These are phyloP conservation scores for Sula dactylatra DNA, from an alignment of 2,113 vertebrate genomes.

Conservation along the genomic window DNA sequence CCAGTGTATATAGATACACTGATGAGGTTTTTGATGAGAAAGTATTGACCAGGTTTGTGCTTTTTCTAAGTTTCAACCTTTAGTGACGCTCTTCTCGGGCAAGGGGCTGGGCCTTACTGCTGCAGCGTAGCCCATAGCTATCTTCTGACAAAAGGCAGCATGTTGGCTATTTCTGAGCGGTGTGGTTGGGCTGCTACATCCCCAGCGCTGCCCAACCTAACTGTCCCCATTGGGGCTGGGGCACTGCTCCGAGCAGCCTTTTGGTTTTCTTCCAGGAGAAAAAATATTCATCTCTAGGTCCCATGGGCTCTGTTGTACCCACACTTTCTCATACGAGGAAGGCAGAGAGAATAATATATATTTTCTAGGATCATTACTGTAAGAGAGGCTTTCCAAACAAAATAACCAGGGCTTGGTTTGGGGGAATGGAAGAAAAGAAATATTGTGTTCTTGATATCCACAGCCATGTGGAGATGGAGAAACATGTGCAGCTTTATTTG, in stretches of 20 bases:
- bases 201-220: neutral
- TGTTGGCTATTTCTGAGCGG: fast-evolving
- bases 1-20: fast-evolving
- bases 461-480: neutral
- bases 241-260: neutral
- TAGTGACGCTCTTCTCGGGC: neutral
- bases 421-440: neutral
- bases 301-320: fast-evolving
- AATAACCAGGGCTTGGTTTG: neutral
- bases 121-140: neutral
- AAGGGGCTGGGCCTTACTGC: neutral
- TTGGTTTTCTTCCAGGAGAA: neutral
- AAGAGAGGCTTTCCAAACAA: neutral
- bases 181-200: neutral
- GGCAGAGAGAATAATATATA: neutral
- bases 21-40: neutral
- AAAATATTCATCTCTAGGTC: no score
- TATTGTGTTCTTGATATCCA: neutral
- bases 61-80: neutral
- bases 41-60: neutral
- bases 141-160: neutral
- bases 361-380: neutral
- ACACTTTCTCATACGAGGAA: neutral
- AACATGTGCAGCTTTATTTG: neutral
- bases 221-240: neutral